These are phyloP conservation scores for Rhizoglyphus robini DNA, from an alignment of 1,140 invertebrate species.

Conservation along the genomic window DNA sequence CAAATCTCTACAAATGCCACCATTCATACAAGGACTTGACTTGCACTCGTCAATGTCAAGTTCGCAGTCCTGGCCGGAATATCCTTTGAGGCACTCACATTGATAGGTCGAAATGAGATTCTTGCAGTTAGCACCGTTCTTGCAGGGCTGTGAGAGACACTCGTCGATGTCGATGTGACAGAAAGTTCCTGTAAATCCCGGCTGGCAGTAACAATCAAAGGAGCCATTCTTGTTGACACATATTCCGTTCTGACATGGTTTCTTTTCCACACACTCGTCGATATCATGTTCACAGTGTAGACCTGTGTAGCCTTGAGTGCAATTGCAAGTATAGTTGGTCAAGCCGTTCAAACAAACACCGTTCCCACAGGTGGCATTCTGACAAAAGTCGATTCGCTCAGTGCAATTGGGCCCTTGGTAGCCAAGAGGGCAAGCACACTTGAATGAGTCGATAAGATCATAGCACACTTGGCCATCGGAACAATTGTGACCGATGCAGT, in stretches of 20 bases:
- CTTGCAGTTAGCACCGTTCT: slow-evolving; percentile 68
- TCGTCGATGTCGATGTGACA: slow-evolving; percentile 92
- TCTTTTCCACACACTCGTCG: slow-evolving; percentile 51
- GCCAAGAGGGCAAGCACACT: slow-evolving; percentile 77
- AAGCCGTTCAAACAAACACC: slow-evolving; percentile 54
- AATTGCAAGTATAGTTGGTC: slow-evolving; percentile 64
- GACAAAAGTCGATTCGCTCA: slow-evolving; percentile 71
- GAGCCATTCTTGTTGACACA: slow-evolving; percentile 70
- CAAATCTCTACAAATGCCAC: slow-evolving; percentile 78
- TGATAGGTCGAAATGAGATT: slow-evolving; percentile 61
- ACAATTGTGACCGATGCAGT: slow-evolving; percentile 12
- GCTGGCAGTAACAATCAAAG: slow-evolving; percentile 75
- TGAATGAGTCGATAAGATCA: slow-evolving; percentile 67
- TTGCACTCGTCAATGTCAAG: slow-evolving; percentile 83
- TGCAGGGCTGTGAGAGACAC: slow-evolving; percentile 62
- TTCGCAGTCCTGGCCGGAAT: slow-evolving; percentile 81
- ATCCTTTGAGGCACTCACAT: slow-evolving; percentile 74
- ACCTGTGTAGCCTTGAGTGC: slow-evolving; percentile 75
- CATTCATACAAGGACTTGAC: slow-evolving; percentile 72
- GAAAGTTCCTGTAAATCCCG: slow-evolving; percentile 86
- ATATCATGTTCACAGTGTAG: slow-evolving; percentile 62
- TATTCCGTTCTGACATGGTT: slow-evolving; percentile 60
- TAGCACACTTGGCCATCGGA: slow-evolving; percentile 45
- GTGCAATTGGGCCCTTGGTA: slow-evolving; percentile 71
- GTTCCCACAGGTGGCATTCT: slow-evolving; percentile 68